Percentiles rank a stretch among this genome's conserved stretches.
Evolutionary conservation across 2,113 vertebrate species (phyloP).

Genomic region (Cochlearius cochlearius): DNA sequence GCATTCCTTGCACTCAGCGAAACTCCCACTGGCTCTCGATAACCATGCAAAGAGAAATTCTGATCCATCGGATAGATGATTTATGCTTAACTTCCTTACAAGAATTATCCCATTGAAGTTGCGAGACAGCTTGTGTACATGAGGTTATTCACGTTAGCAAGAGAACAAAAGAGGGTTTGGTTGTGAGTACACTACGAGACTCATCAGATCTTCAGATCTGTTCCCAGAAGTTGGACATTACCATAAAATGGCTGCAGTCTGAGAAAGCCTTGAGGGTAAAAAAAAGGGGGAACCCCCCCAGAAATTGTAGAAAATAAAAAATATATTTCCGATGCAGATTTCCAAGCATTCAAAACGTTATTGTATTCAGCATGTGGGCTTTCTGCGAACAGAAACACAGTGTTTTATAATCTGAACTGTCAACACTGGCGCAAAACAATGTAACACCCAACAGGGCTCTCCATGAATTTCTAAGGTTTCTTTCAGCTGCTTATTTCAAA

Average conservation of each 20-base stretch:
- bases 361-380: neutral
- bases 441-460: neutral
- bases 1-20: neutral
- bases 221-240: neutral
- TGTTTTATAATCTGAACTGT: neutral
- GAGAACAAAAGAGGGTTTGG: neutral
- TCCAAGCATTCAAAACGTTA: neutral
- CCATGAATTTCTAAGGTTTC: neutral
- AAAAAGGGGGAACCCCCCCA: accelerated
- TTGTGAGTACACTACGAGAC: neutral
- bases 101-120: neutral
- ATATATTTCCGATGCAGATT: neutral
- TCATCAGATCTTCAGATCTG: neutral
- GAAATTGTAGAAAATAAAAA: neutral
- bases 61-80: neutral
- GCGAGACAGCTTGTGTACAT: neutral
- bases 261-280: neutral
- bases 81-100: neutral
- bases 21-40: neutral
- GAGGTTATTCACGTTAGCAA: neutral
- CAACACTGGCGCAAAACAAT: neutral
- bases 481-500: conserved; percentile 10
- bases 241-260: neutral
- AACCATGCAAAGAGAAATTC: neutral
- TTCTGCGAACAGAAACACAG: neutral